A percentile compares a stretch with the other conserved stretches of the same genome.
These are phyloP conservation scores for Lepilemur ruficaudatus DNA, from an alignment of 2,797 vertebrate species.

Conservation along the genomic window DNA sequence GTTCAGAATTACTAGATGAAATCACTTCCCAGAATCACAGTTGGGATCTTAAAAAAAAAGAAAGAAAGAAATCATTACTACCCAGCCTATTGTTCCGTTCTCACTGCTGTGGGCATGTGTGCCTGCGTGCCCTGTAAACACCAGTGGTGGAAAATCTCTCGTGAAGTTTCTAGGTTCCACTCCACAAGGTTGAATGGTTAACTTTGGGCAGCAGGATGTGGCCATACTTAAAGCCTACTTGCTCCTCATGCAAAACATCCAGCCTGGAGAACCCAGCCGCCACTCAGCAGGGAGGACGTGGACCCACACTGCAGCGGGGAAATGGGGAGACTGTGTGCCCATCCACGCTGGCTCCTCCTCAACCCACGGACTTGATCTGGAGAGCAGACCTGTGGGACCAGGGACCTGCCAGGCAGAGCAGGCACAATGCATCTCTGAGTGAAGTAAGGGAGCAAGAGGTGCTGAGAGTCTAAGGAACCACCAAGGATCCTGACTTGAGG, in stretches of 20 bases:
- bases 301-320: rapidly evolving
- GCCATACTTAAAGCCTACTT: not conserved
- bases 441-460: not conserved
- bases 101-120: not conserved
- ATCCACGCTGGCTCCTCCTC: not conserved
- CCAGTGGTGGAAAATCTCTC: not conserved
- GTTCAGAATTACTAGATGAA: not conserved
- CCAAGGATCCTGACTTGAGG: not conserved
- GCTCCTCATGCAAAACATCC: not conserved
- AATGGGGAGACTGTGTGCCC: not conserved
- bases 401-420: not conserved
- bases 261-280: not conserved
- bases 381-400: not conserved
- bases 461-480: not conserved
- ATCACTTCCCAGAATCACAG: not conserved
- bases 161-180: not conserved
- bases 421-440: not conserved
- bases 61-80: no score
- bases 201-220: not conserved
- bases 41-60: not conserved
- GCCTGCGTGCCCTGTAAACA: not conserved
- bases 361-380: not conserved
- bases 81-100: not conserved
- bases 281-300: no score
- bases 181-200: not conserved